phyloP scores from a whole-genome alignment of 2,113 vertebrate species.

The Caracal caracal region DNA sequence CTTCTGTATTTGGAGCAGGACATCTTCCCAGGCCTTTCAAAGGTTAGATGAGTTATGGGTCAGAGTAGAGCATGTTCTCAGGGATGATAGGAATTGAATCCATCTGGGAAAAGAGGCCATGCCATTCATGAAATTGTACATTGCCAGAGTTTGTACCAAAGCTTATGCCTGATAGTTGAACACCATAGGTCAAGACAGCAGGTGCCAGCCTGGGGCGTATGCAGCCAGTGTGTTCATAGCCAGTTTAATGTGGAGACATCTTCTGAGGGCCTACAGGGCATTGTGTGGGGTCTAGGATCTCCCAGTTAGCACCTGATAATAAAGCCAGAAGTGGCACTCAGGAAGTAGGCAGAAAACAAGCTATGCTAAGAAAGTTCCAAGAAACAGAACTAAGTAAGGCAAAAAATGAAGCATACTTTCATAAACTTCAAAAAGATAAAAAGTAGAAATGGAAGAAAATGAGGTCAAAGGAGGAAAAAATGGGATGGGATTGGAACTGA shows the following conservation, averaged over 20 bases:
- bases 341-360: background rate
- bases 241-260: background rate
- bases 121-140: background rate
- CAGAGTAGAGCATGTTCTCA: background rate
- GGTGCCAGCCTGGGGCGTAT: background rate
- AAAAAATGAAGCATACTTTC: background rate
- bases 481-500: background rate
- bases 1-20: background rate
- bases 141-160: background rate
- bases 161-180: background rate
- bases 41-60: background rate
- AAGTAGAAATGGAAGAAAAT: slow-evolving; percentile 21
- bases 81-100: background rate
- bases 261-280: background rate
- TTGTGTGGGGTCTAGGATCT: background rate
- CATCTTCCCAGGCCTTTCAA: background rate
- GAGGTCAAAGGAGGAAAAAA: background rate
- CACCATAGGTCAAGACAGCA: background rate
- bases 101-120: background rate
- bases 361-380: background rate
- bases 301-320: background rate
- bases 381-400: background rate
- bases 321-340: background rate
- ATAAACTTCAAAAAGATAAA: background rate
- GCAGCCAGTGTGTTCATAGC: background rate